phyloP scores from a whole-genome alignment of 1,140 invertebrate genomes.

The Saccostrea glomerata region DNA sequence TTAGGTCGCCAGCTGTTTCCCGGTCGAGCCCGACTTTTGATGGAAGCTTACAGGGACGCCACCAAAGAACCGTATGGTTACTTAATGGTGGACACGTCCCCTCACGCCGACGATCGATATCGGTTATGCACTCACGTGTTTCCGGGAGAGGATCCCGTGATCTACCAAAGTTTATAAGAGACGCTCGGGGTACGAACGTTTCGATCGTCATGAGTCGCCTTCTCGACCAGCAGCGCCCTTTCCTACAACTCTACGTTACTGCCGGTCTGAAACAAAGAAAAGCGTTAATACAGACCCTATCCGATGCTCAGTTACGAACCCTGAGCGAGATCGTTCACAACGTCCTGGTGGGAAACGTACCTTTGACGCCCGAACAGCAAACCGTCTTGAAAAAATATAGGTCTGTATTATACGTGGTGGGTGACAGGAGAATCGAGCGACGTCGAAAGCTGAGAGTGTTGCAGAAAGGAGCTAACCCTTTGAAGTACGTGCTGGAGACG shows the following conservation, averaged over 20 bases:
- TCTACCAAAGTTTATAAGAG: constrained; percentile 41
- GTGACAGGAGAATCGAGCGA: background rate
- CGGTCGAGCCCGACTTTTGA: background rate
- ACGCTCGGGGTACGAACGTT: background rate
- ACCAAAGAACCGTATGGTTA: constrained; percentile 36
- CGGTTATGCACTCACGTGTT: constrained; percentile 39
- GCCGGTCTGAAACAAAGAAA: constrained; percentile 18
- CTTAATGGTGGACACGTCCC: constrained; percentile 44
- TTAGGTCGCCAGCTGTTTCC: constrained; percentile 49
- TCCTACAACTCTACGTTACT: background rate
- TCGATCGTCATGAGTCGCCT: constrained; percentile 7
- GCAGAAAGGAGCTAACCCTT: background rate
- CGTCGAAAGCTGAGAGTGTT: background rate
- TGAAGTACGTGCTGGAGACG: background rate
- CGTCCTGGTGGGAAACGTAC: constrained; percentile 25
- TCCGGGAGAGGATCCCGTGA: constrained; percentile 35
- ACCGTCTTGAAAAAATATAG: constrained; percentile 8
- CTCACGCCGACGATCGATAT: constrained; percentile 39
- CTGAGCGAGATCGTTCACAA: constrained; percentile 34
- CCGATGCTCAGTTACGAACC: constrained; percentile 18
- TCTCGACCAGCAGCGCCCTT: constrained; percentile 3
- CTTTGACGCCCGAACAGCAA: constrained; percentile 12
- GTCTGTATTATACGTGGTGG: constrained; percentile 11
- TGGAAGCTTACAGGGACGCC: constrained; percentile 40
- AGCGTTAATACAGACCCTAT: constrained; percentile 26